A percentile compares a stretch with the other conserved stretches of the same genome.
These are phyloP conservation scores for Leucophora obtusa DNA, from an alignment of 2,888 invertebrate genomes.

Conservation along the genomic window DNA sequence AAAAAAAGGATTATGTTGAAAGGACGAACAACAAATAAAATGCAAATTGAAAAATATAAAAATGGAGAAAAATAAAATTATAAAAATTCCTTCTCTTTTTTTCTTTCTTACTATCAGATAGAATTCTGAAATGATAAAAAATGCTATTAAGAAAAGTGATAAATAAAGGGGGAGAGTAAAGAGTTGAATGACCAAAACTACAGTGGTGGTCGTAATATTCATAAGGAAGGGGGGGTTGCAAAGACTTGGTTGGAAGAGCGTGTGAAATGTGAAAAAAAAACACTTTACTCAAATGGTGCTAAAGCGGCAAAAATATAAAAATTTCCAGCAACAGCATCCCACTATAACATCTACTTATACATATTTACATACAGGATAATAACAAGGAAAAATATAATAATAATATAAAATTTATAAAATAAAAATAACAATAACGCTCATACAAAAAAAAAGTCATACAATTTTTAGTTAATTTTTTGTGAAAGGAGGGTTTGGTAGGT, in stretches of 20 bases:
- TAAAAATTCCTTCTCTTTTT: constrained; percentile 31
- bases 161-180: background rate
- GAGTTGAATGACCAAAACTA: background rate
- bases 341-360: background rate
- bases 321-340: background rate
- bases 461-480: background rate
- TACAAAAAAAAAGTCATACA: background rate
- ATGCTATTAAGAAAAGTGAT: constrained; percentile 26
- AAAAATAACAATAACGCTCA: background rate
- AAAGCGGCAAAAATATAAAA: constrained; percentile 34
- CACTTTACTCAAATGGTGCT: constrained; percentile 16
- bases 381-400: background rate
- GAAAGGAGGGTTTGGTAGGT: background rate
- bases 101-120: constrained; percentile 22
- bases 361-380: background rate
- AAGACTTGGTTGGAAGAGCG: background rate
- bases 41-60: constrained; percentile 47
- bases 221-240: background rate
- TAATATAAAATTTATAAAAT: background rate
- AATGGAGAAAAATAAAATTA: constrained; percentile 22
- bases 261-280: constrained; percentile 43
- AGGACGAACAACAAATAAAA: constrained; percentile 26
- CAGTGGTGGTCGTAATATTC: background rate
- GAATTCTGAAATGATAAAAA: constrained; percentile 54
- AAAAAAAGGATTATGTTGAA: background rate